Base-by-base conservation (phyloP, 2,797 vertebrate species). In the Dromococcyx pavoninus region DNA sequence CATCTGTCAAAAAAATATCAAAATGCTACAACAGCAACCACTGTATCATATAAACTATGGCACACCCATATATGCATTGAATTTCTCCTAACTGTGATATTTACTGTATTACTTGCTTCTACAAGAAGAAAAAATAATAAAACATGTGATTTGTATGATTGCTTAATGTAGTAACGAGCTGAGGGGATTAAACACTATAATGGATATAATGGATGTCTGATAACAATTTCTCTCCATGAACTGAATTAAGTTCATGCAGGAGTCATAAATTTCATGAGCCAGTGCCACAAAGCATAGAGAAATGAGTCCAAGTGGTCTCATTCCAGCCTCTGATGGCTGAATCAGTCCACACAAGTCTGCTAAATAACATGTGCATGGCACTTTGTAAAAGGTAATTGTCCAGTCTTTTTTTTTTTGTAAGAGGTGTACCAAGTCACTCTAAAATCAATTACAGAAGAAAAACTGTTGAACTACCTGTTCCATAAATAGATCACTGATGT, bases 391-490 rank as follows among this genome's bases (percentile, higher is more conserved):
- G 35, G 54, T 58, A 32, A 56, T 65, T 76, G 21, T 70, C 30
- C 69, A 62, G 2, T 58, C 6, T n/a, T n/a, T n/a, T n/a, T 88
- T 92, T 83, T 25, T 25, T 86, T 64, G 12, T 61, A 74, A 91
- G 25, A 72, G 50, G 17, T 44, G 13, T 37, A 77, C 23, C 35
- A 79, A 77, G 39, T 46, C 78, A 75, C 56, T 96, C 22, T 89
- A 76, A 82, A 97, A 96, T 92, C 23, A 95, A 91, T 95, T 90
- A 90, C 50, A 89, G 75, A 90, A 95, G 57, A 93, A 41, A 96
- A 97, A 96, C 54, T 89, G 46, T 91, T 97, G 39, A 77, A 75
- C 35, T 91, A 84, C 37, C 37, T 93, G 21, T 70, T 70, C 75
- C 62, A 65, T 89, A 19, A 93, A 89, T 77, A 97, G 57, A 75